phyloP scores from a whole-genome alignment of 2,888 invertebrate genomes.

The Isoperla grammatica region DNA sequence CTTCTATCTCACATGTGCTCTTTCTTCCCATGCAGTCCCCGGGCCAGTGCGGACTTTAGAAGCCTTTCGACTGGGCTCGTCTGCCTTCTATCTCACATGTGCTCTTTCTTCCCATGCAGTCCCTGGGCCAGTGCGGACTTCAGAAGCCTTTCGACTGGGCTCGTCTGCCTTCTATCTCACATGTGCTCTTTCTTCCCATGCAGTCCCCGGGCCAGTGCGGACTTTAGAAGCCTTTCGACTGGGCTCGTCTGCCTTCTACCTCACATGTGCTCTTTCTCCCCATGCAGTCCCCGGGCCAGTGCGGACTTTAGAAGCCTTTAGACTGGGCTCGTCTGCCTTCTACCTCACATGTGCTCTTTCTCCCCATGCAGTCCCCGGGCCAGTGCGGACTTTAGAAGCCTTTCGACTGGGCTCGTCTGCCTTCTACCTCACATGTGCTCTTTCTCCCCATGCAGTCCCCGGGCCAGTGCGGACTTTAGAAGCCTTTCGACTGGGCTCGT shows the following conservation, averaged over 20 bases:
- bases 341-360: too few species aligned
- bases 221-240: slow-evolving; percentile 78
- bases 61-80: slow-evolving; percentile 81
- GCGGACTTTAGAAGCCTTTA: slow-evolving; percentile 72
- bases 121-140: slow-evolving; percentile 77
- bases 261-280: too few species aligned
- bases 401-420: slow-evolving; percentile 84
- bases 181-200: too few species aligned
- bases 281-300: slow-evolving; percentile 77
- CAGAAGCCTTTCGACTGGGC: slow-evolving; percentile 82
- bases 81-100: too few species aligned
- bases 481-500: slow-evolving; percentile 81
- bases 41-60: slow-evolving; percentile 80
- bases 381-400: slow-evolving; percentile 76
- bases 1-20: too few species aligned
- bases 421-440: too few species aligned
- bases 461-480: slow-evolving; percentile 80
- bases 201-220: slow-evolving; percentile 77
- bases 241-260: too few species aligned
- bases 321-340: slow-evolving; percentile 86
- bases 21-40: slow-evolving; percentile 63
- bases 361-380: slow-evolving; percentile 71
- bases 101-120: too few species aligned
- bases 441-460: slow-evolving; percentile 63
- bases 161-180: too few species aligned